Base-by-base conservation (phyloP, 2,797 vertebrate genomes). In the Mycteria americana region DNA sequence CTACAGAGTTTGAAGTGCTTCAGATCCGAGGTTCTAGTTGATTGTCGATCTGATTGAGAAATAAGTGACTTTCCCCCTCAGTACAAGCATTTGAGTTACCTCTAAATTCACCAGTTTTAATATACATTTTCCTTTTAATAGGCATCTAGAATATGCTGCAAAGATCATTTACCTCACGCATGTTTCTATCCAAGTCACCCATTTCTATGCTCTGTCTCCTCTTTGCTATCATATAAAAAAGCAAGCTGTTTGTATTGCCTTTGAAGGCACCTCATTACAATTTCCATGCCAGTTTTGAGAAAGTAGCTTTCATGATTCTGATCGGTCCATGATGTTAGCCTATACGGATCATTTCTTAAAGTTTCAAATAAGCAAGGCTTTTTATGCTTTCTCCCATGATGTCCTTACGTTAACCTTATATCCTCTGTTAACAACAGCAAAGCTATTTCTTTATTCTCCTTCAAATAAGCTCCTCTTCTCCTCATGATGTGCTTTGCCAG, bases 141-240 rank as follows among this genome's bases (percentile, higher is more conserved):
- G 14, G 8, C 6, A 8, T 12, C 35, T 27, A 41, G 31, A 50
- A 18, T 9, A 13, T 6, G 15, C 41, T 85, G 22, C 68, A 65
- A 89, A 57, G 72, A 31, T 28, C 4, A 30, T 57, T 64, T 37
- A 50, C 39, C 8, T 80, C 3, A 5, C 0, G 0, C 0, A 2
- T 8, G 2, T 51, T 91, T 64, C 54, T 65, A 7, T 10, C 6
- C 35, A n/a, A 76, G 67, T 33, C 72, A 46, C 30, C 13, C 7
- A 18, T 63, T 54, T 51, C 54, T 57, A 1, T 27, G 41, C 37
- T 50, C 9, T 21, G n/a, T 41, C 45, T 80, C 4, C 51, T 54
- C 24, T 62, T 54, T 28, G 24, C 25, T 33, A 10, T 10, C n/a
- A 13, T 1, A 13, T 15, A n/a, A 56, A 60, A 63, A 23, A 10